phyloP scores from a whole-genome alignment of 2,888 invertebrate genomes.

The Sipunculus nudus region DNA sequence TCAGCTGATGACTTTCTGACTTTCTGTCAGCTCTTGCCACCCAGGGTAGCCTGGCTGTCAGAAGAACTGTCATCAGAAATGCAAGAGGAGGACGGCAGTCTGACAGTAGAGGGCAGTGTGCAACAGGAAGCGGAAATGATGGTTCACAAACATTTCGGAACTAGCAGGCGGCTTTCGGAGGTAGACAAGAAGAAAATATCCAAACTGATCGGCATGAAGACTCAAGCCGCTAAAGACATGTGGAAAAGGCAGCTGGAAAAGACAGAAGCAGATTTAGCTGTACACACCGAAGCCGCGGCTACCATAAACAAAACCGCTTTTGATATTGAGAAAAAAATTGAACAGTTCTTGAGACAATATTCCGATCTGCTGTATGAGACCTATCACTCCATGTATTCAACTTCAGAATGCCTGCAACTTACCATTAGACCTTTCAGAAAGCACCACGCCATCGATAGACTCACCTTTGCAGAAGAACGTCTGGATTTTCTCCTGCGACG shows the following conservation, averaged over 20 bases:
- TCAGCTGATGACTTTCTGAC: too few species aligned
- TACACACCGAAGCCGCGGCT: not conserved
- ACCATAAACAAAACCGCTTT: too few species aligned
- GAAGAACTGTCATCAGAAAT: too few species aligned
- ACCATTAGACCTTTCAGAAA: not conserved
- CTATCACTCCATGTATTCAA: too few species aligned
- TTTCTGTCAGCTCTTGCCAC: too few species aligned
- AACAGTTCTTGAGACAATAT: not conserved
- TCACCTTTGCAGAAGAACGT: not conserved
- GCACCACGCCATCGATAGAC: not conserved
- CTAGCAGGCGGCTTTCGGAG: slow-evolving; percentile 18
- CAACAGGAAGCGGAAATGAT: slow-evolving; percentile 15
- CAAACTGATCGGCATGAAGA: slow-evolving; percentile 14
- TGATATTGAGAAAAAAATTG: not conserved
- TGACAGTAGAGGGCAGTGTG: too few species aligned
- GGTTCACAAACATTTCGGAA: slow-evolving; percentile 19
- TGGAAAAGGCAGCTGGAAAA: slow-evolving; percentile 5
- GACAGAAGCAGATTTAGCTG: not conserved
- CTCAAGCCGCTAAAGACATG: slow-evolving; percentile 10
- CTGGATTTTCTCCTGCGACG: not conserved
- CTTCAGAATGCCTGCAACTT: not conserved
- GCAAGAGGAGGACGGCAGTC: too few species aligned
- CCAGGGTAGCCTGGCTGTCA: too few species aligned
- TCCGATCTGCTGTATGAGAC: not conserved
- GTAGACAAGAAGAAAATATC: slow-evolving; percentile 11